Base-by-base conservation (phyloP, 2,888 invertebrate species). In the Calliopum simillimum region DNA sequence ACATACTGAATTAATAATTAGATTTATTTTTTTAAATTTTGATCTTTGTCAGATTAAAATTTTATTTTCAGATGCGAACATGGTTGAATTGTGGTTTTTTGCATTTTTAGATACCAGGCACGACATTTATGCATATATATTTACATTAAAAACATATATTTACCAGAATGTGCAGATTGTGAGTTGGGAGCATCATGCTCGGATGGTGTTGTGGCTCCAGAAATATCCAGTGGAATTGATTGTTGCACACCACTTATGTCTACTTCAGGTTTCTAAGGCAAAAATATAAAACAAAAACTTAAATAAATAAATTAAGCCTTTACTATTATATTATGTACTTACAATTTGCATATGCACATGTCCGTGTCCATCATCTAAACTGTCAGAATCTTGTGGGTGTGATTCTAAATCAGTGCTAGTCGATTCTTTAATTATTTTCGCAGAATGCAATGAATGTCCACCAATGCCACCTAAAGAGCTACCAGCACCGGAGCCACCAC, bases 381-480 rank as follows among this genome's bases (percentile, higher is more conserved):
- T 88, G 78, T 90, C 89, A 16, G 86, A 88, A 77, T 88, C 88
- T 71, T 88, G 88, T 65, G 88, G 86, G 72, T 87, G 88, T 59
- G 82, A 83, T 71, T 89, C 87, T 46, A 89, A 87, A 70, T 88
- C 88, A 47, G 84, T 84, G 77, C 84, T 87, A 16, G 86, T 79
- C 14, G 87, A 85, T 74, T 87, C 87, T 71, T 87, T 87, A 61
- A 86, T 79, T 72, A 86, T 79, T 78, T 86, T 86, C 53, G 79
- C 76, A 72, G 82, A 77, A 75, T 86, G 87, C 75, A 86, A 75
- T 23, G 83, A 78, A 74, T 85, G 85, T 13, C 80, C 81, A 49
- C 85, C 80, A 51, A 81, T 80, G 70, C 87, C 79, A 51, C 79
- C 76, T 4, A 82, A 71, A 64, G 80, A 74, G 47, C 80, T 76